phyloP scores from a whole-genome alignment of 2,797 vertebrate species.

The Lutjanus campechanus region DNA sequence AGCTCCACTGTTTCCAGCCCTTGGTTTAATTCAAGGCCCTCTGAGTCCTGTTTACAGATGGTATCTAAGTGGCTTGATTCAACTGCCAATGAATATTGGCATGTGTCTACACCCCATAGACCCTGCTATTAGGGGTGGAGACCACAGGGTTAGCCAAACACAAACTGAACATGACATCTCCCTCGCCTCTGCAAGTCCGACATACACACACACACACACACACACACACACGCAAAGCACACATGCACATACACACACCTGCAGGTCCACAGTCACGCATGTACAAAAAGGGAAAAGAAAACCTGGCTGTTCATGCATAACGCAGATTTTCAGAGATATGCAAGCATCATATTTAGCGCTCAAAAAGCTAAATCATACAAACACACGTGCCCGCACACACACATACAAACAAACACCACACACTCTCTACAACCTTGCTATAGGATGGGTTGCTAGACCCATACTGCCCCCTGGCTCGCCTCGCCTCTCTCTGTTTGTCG shows the following conservation, averaged over 20 bases:
- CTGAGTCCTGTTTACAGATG: slow-evolving; percentile 85
- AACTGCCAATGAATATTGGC: slow-evolving; percentile 88
- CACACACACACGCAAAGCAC: neutral
- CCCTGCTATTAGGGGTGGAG: slow-evolving; percentile 85
- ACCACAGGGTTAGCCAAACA: slow-evolving; percentile 87
- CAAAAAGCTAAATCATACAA: slow-evolving; percentile 18
- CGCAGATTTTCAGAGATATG: slow-evolving; percentile 33
- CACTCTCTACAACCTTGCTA: slow-evolving; percentile 71
- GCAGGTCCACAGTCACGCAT: slow-evolving; percentile 23
- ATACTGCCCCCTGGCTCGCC: slow-evolving; percentile 87
- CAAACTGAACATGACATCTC: slow-evolving; percentile 90
- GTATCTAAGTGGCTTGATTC: slow-evolving; percentile 88
- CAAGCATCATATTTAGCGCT: slow-evolving; percentile 30
- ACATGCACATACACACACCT: slow-evolving; percentile 21
- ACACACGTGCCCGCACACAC: slow-evolving; percentile 1
- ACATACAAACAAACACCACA: neutral
- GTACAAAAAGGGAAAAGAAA: slow-evolving; percentile 18
- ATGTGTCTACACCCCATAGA: slow-evolving; percentile 88
- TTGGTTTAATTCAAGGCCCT: slow-evolving; percentile 81
- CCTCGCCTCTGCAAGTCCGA: slow-evolving; percentile 73
- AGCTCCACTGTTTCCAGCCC: slow-evolving; percentile 72
- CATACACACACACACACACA: slow-evolving; percentile 7
- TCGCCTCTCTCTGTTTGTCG: slow-evolving; percentile 74
- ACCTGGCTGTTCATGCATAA: slow-evolving; percentile 17
- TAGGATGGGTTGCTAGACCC: slow-evolving; percentile 78